These are phyloP conservation scores for Donacobius atricapilla DNA, from an alignment of 2,113 vertebrate species.

Conservation along the genomic window DNA sequence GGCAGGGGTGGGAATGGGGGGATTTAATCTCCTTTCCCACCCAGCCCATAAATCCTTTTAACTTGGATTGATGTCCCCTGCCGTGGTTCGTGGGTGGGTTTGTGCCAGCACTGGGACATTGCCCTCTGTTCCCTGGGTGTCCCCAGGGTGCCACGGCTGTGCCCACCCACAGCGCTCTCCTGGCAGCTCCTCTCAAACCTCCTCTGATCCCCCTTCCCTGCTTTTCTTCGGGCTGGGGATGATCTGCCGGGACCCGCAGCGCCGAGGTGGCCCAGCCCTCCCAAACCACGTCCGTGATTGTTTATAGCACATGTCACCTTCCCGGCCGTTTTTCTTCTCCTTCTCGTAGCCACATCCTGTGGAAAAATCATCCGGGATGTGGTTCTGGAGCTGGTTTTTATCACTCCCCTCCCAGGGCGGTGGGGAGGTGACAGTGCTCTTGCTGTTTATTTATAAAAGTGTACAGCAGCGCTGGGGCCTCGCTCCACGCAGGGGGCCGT, in stretches of 20 bases:
- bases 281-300: rapidly evolving
- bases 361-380: not conserved
- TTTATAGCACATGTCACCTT: not conserved
- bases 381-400: not conserved
- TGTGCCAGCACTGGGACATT: rapidly evolving
- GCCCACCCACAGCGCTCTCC: not conserved
- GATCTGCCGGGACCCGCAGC: not conserved
- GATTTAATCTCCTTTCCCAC: not conserved
- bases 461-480: rapidly evolving
- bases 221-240: not conserved
- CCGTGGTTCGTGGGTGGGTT: rapidly evolving
- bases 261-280: rapidly evolving
- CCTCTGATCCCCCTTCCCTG: not conserved
- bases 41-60: not conserved
- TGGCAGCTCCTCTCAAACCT: not conserved
- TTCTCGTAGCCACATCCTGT: not conserved
- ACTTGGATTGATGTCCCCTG: rapidly evolving
- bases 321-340: not conserved
- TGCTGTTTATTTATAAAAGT: not conserved
- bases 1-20: not conserved
- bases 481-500: not conserved
- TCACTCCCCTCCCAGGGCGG: not conserved
- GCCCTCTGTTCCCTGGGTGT: rapidly evolving
- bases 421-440: not conserved
- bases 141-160: not conserved